A percentile compares a stretch with the other conserved stretches of the same genome.
These are phyloP conservation scores for Lamprotornis superbus DNA, from an alignment of 2,113 vertebrate genomes.

Conservation along the genomic window DNA sequence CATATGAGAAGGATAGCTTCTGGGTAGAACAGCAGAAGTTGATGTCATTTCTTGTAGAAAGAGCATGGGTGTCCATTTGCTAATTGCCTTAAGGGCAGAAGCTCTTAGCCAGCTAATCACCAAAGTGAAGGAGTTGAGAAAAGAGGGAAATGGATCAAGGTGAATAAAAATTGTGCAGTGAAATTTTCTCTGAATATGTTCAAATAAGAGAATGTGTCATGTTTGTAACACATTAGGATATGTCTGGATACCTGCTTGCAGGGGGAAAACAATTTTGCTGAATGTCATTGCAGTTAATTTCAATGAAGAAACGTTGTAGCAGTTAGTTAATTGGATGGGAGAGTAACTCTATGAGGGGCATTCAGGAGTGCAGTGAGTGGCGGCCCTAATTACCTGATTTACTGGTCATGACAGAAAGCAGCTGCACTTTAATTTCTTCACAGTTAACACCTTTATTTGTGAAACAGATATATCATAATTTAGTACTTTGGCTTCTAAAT, in stretches of 20 bases:
- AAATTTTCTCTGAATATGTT: neutral
- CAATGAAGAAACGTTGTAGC: slow-evolving; percentile 19
- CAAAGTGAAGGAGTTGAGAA: neutral
- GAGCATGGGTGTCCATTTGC: neutral
- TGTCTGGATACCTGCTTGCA: neutral
- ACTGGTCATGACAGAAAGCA: neutral
- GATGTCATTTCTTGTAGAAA: neutral
- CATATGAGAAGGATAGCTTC: neutral
- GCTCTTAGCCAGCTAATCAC: neutral
- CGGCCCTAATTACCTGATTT: slow-evolving; percentile 26
- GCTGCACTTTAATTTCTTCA: slow-evolving; percentile 28
- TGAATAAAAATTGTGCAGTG: neutral
- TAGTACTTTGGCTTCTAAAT: neutral
- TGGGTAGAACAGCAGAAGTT: neutral
- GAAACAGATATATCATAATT: neutral
- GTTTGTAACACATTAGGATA: neutral
- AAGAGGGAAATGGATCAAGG: neutral
- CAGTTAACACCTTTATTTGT: slow-evolving; percentile 34
- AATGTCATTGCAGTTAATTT: neutral
- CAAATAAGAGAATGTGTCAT: neutral
- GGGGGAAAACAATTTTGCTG: neutral
- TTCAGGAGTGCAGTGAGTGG: neutral
- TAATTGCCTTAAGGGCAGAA: neutral
- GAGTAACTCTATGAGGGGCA: neutral
- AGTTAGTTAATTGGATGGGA: neutral